Evolutionary conservation across 2,113 vertebrate genomes (phyloP), one percentile per base, ranked within the genome.

Genomic region (Crotophaga sulcirostris): DNA sequence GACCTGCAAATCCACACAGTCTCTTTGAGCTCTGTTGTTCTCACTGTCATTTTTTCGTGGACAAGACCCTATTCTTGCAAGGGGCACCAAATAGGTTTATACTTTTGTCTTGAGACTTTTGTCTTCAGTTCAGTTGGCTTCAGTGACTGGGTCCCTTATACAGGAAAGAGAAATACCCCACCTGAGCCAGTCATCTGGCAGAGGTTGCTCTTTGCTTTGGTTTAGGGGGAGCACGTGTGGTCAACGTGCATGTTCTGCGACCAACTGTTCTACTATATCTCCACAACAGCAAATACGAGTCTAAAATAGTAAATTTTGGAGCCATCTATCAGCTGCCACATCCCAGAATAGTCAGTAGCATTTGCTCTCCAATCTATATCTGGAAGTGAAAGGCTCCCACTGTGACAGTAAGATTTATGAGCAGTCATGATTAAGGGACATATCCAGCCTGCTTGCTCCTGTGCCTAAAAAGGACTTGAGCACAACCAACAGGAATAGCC

Each of bases 321-420:
- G 73, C 89, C 73, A 87, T 84, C 69, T 89, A 89, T 95, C 84
- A 93, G 56, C 91, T 94, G 89, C 73, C 94, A 94, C n/a, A 0
- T 94, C 91, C 89, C 86, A 95, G 93, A 97, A 92, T 84, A 95
- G 93, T 44, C 5, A 7, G 89, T 84, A 93, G 95, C 84, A 78
- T 78, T 96, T 92, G 84, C 66, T 92, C 80, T 90, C 60, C 84
- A 68, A 94, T 68, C 95, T 96, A 96, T 94, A 96, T 96, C 94
- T 96, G 95, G 93, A 95, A 97, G 64, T 25, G 66, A 89, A 96
- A 90, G 83, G 59, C 60, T 78, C 52, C 76, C 60, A 25, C 42
- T 38, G 33, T 59, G 83, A 72, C 94, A 92, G 73, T 16, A 86
- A 78, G 80, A 93, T 96, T 94, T 92, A 97, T 49, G 84, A 44